A percentile compares a stretch with the other conserved stretches of the same genome.
These are phyloP conservation scores for Polyergus mexicanus DNA, from an alignment of 1,140 invertebrate genomes.

Conservation along the genomic window DNA sequence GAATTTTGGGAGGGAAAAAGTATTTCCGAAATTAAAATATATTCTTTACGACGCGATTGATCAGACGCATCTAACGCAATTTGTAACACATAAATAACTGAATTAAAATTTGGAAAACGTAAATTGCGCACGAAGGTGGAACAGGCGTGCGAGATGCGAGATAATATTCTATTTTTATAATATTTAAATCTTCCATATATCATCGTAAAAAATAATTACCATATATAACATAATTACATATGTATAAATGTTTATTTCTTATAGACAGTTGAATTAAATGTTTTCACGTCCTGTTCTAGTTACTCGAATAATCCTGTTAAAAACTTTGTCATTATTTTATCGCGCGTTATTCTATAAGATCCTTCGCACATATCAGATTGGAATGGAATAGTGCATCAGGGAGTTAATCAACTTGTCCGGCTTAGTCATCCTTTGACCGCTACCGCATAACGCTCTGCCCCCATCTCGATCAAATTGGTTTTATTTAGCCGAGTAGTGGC, in stretches of 20 bases:
- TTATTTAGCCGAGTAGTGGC: constrained; percentile 52
- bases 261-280: background rate
- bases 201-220: background rate
- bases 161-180: background rate
- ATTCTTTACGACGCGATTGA: constrained; percentile 42
- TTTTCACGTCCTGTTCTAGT: background rate
- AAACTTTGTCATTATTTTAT: constrained; percentile 16
- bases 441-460: constrained; percentile 51
- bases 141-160: background rate
- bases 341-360: background rate
- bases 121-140: background rate
- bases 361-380: constrained; percentile 19
- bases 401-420: constrained; percentile 59
- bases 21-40: constrained; percentile 33
- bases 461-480: constrained; percentile 42
- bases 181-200: background rate
- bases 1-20: background rate
- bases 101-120: constrained; percentile 8
- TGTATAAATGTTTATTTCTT: background rate
- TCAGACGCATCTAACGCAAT: constrained; percentile 28
- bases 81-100: constrained; percentile 28
- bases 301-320: constrained; percentile 18
- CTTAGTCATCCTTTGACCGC: constrained; percentile 59
- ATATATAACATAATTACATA: too few species aligned
- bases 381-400: constrained; percentile 55